A percentile compares a stretch with the other conserved stretches of the same genome.
Evolutionary conservation across 2,888 invertebrate genomes (phyloP).

Genomic region (Neria commutata): DNA sequence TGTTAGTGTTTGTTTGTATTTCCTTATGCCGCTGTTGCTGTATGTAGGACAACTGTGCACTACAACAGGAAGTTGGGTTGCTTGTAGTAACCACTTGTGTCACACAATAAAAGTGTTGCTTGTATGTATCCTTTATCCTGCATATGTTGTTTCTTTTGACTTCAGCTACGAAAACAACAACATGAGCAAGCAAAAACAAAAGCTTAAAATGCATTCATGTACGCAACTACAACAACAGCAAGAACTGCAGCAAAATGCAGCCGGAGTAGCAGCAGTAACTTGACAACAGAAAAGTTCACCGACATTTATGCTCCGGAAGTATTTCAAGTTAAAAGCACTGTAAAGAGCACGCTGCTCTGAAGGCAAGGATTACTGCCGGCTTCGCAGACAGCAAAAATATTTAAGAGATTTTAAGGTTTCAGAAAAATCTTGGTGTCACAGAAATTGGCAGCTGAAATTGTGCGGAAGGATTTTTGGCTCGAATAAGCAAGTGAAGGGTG

Average conservation of each 20-base stretch:
- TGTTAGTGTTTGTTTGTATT: too few species aligned
- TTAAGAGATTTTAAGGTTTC: too few species aligned
- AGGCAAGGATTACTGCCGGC: neutral
- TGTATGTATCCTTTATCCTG: neutral
- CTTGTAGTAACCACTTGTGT: slow-evolving; percentile 48
- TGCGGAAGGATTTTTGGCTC: too few species aligned
- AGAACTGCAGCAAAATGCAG: too few species aligned
- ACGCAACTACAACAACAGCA: neutral
- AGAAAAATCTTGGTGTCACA: too few species aligned
- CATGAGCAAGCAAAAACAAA: too few species aligned
- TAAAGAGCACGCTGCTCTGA: neutral
- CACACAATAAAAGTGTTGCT: slow-evolving; percentile 44
- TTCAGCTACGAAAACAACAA: neutral
- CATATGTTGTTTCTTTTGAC: neutral
- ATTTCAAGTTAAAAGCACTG: neutral
- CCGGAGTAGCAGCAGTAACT: too few species aligned
- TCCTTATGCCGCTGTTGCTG: too few species aligned
- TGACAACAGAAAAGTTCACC: neutral
- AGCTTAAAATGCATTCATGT: neutral
- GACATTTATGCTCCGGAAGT: slow-evolving; percentile 1
- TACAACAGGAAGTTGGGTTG: slow-evolving; percentile 42
- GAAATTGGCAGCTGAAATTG: too few species aligned
- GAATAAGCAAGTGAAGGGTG: too few species aligned
- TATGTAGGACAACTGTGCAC: slow-evolving; percentile 2
- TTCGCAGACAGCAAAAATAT: neutral